Evolutionary conservation across 2,888 invertebrate species (phyloP), one percentile per base, ranked within the genome.

Genomic region (Peribatodes rhomboidaria): DNA sequence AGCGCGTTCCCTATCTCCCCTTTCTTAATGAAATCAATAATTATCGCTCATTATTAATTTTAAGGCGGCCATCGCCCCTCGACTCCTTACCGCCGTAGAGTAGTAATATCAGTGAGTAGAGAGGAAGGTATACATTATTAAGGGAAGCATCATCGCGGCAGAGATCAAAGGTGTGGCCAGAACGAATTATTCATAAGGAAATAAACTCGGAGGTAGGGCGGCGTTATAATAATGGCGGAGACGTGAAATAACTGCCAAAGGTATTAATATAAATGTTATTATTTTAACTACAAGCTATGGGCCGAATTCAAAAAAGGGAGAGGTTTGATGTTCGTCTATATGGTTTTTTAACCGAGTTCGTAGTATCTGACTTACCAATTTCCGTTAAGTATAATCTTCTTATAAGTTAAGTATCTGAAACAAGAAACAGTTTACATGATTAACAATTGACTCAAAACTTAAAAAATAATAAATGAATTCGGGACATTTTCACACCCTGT

Each of bases 131-230:
- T 74, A 69, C 75, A 70, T 79, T 80, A 78, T 80, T 78, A 76
- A 80, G 74, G 52, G 56, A 22, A 49, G 67, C 59, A 76, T 76
- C 67, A 68, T 61, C 65, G 52, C 57, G 47, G 58, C 58, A 61
- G 70, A 78, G 75, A 74, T 76, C 75, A 78, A 80, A 79, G 77
- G 73, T 76, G 72, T 35, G 41, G 71, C 70, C 72, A 71, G 67
- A 71, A 52, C 57, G 82, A 81, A 79, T 79, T 77, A 81, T 81
- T 81, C 80, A 81, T 81, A 61, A 71, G 66, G 73, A 59, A 61
- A 74, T 77, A 76, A 76, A 68, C 54, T 33, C 10, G 47, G 35
- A 14, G 16, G 50, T 31, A 6, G 47, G 14, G 49, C 16, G 10
- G 42, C 41, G 4, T 14, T 9, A 14, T 35, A n/a, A 11, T 39